Percentiles rank a stretch among this genome's conserved stretches.
Conservation (phyloP, 2,888 invertebrate genomes). For the Spicauda simplicius region DNA sequence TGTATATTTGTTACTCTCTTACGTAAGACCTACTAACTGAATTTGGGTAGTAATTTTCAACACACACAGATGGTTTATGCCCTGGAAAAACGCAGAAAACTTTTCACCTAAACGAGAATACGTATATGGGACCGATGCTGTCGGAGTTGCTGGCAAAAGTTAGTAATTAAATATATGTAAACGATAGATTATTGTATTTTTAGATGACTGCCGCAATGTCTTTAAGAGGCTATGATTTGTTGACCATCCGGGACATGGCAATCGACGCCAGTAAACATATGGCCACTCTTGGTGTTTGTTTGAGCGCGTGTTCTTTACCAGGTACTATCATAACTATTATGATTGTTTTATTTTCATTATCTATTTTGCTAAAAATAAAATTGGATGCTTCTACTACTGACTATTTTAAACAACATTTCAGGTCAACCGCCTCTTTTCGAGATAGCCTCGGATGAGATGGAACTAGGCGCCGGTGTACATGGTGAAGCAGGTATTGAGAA, state of each 20-base stretch:
- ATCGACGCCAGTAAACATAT: constrained; percentile 77
- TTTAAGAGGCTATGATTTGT: constrained; percentile 82
- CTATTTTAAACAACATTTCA: constrained; percentile 42
- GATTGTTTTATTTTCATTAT: too few relatives aligned
- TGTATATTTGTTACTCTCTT: too few relatives aligned
- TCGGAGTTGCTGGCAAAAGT: too few relatives aligned
- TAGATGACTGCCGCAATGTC: constrained; percentile 91
- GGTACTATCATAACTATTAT: constrained; percentile 56
- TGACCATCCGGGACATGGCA: constrained; percentile 82
- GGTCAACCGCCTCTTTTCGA: constrained; percentile 86
- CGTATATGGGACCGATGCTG: too few relatives aligned
- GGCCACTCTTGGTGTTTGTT: constrained; percentile 89
- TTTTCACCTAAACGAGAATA: too few relatives aligned
- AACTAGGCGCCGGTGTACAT: constrained; percentile 85
- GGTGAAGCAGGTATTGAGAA: constrained; percentile 82
- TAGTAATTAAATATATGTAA: too few relatives aligned
- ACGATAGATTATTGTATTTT: constrained; percentile 25
- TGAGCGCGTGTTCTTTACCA: constrained; percentile 88
- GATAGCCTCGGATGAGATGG: constrained; percentile 87
- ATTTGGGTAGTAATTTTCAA: too few relatives aligned
- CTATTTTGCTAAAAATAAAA: too few relatives aligned
- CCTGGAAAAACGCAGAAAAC: too few relatives aligned
- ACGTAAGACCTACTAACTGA: too few relatives aligned
- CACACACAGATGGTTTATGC: too few relatives aligned
- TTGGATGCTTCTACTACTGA: too few relatives aligned